Conservation (phyloP, 2,113 vertebrate species). For the Oreochromis aureus region DNA sequence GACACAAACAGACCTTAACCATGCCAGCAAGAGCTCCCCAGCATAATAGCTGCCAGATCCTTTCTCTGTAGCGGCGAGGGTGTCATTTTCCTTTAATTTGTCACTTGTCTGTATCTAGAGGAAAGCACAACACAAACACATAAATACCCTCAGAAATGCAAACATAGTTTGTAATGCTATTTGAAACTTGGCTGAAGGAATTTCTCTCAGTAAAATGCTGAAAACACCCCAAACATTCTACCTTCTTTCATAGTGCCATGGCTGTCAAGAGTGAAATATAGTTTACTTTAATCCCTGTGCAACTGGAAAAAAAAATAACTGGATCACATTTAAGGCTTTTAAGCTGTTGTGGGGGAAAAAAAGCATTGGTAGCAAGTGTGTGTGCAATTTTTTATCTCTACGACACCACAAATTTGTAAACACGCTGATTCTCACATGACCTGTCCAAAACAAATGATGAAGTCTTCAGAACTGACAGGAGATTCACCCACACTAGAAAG, state of each 20-base stretch:
- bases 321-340: constrained; percentile 26
- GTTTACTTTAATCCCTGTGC: constrained; percentile 43
- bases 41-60: neutral
- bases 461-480: neutral
- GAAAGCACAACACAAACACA: neutral
- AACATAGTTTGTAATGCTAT: neutral
- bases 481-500: neutral
- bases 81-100: neutral
- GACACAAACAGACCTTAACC: neutral
- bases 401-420: neutral
- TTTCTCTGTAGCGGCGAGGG: neutral
- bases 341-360: neutral
- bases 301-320: constrained; percentile 3
- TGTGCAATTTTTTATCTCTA: neutral
- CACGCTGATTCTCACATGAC: neutral
- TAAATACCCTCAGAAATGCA: neutral
- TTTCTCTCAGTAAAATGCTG: constrained; percentile 11
- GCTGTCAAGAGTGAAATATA: constrained; percentile 38
- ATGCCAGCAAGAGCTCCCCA: neutral
- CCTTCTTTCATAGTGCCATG: constrained; percentile 13
- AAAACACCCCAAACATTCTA: constrained; percentile 14
- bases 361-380: neutral
- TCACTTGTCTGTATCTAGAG: neutral
- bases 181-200: neutral
- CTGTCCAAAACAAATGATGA: neutral